phyloP scores from a whole-genome alignment of 2,113 vertebrate genomes.

The Zeus faber region DNA sequence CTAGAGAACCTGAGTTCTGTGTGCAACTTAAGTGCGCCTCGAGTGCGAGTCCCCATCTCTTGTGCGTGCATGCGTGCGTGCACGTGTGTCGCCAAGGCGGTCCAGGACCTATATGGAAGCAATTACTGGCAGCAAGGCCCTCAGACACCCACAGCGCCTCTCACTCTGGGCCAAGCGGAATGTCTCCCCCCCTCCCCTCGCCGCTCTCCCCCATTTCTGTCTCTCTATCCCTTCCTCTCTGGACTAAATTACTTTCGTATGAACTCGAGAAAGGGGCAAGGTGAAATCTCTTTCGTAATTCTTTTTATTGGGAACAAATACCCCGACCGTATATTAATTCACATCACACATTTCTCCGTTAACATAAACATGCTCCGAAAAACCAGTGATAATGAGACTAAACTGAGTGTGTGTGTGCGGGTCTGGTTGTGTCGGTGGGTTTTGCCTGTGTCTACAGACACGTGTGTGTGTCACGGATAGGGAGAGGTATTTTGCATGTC shows the following conservation, averaged over 20 bases:
- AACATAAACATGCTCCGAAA: constrained; percentile 76
- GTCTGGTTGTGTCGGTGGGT: constrained; percentile 14
- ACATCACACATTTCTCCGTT: constrained; percentile 79
- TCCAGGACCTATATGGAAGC: constrained; percentile 87
- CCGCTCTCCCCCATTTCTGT: constrained; percentile 9
- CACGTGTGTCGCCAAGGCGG: constrained; percentile 59
- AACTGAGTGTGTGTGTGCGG: constrained; percentile 48
- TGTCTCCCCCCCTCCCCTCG: constrained; percentile 56
- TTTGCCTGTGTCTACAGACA: constrained; percentile 26
- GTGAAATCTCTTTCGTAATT: constrained; percentile 67
- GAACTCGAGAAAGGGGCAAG: constrained; percentile 73
- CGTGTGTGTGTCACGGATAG: constrained; percentile 22
- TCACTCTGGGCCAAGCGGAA: constrained; percentile 79
- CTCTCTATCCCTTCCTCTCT: constrained; percentile 34
- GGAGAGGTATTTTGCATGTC: too few relatives aligned
- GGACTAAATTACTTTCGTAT: constrained; percentile 81
- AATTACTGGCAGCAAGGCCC: constrained; percentile 87
- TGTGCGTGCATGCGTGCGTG: constrained; percentile 1
- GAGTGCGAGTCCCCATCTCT: constrained; percentile 21
- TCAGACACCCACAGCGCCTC: constrained; percentile 85
- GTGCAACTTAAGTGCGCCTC: too few relatives aligned
- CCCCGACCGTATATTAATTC: constrained; percentile 79
- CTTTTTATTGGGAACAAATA: constrained; percentile 80
- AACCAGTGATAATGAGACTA: constrained; percentile 71
- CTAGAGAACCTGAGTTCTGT: neutral